These are phyloP conservation scores for Matsumyia berberina DNA, from an alignment of 2,888 invertebrate species.

Conservation along the genomic window DNA sequence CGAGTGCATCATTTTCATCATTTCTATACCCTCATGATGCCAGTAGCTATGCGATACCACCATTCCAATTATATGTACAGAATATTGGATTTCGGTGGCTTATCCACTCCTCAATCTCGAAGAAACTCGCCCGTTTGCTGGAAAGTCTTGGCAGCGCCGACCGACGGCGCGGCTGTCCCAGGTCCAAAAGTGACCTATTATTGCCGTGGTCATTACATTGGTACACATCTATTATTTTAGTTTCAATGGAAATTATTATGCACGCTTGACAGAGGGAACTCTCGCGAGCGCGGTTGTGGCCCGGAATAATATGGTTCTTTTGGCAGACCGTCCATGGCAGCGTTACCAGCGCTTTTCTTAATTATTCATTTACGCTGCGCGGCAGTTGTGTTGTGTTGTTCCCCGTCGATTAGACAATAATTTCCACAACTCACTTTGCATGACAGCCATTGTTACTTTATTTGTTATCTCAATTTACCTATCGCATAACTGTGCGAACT, in stretches of 20 bases:
- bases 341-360: conserved; percentile 74
- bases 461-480: conserved; percentile 76
- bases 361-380: conserved; percentile 74
- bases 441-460: conserved; percentile 76
- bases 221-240: conserved; percentile 73
- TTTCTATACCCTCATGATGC: conserved; percentile 70
- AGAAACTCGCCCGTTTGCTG: conserved; percentile 35
- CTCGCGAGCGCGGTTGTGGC: conserved; percentile 50
- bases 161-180: conserved; percentile 22
- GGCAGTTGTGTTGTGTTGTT: conserved; percentile 65
- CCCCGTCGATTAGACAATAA: conserved; percentile 75
- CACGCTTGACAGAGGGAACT: conserved; percentile 68
- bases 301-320: conserved; percentile 62
- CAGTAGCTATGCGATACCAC: conserved; percentile 66
- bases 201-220: conserved; percentile 74
- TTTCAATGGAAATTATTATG: conserved; percentile 73
- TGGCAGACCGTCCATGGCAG: conserved; percentile 14
- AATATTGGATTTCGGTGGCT: conserved; percentile 70
- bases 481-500: conserved; percentile 74
- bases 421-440: conserved; percentile 76
- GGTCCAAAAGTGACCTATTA: conserved; percentile 70
- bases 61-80: conserved; percentile 57
- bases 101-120: conserved; percentile 61
- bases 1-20: conserved; percentile 77
- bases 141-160: conserved; percentile 32